phyloP scores from a whole-genome alignment of 2,797 vertebrate genomes.

The Crocidura indochinensis region DNA sequence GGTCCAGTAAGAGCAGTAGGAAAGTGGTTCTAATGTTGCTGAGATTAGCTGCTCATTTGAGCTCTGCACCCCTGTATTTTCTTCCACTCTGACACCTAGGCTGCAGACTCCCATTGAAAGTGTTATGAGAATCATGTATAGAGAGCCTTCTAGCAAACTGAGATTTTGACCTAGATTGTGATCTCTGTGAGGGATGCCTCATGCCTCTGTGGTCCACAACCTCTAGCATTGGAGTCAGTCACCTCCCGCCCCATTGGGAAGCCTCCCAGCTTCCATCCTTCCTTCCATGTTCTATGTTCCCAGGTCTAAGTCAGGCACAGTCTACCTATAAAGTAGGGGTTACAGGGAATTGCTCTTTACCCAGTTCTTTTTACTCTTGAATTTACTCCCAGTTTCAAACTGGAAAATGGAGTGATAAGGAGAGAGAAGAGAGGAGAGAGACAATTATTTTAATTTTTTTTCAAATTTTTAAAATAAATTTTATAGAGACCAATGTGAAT shows the following conservation, averaged over 20 bases:
- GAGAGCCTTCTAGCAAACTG: neutral
- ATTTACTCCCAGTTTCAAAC: conserved; percentile 53
- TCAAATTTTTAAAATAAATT: no score
- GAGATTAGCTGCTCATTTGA: neutral
- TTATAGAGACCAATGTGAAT: no score
- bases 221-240: conserved; percentile 9
- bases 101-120: neutral
- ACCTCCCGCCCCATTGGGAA: neutral
- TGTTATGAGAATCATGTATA: neutral
- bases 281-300: no score
- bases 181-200: neutral
- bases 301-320: neutral
- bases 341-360: neutral
- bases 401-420: neutral
- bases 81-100: neutral
- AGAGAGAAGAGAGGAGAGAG: no score
- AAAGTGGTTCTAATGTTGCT: no score
- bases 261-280: neutral
- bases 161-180: neutral
- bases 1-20: neutral
- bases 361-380: conserved; percentile 34
- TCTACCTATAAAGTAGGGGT: neutral
- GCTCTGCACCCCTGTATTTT: neutral
- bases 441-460: neutral
- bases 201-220: conserved; percentile 7